Percentiles rank a stretch among this genome's conserved stretches.
These are phyloP conservation scores for Abscondita cerata DNA, from an alignment of 2,888 invertebrate species.

Conservation along the genomic window DNA sequence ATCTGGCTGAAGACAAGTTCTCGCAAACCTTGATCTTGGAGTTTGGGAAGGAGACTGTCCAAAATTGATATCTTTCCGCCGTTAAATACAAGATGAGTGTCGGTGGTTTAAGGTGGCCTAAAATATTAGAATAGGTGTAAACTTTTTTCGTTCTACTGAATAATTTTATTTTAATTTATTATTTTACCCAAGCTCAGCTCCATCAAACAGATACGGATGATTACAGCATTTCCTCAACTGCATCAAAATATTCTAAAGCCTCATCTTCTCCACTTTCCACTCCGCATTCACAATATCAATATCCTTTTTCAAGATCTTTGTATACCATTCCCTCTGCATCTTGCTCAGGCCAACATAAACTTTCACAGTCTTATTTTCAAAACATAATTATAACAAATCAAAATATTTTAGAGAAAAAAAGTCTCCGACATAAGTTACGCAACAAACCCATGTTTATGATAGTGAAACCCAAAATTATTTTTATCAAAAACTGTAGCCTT, in stretches of 20 bases:
- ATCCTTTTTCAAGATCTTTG: neutral
- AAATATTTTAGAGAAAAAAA: too few relatives aligned
- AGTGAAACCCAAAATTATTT: too few relatives aligned
- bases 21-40: neutral
- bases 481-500: too few relatives aligned
- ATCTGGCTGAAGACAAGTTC: constrained; percentile 7
- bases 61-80: constrained; percentile 3
- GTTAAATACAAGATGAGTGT: neutral
- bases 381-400: too few relatives aligned
- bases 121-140: too few relatives aligned
- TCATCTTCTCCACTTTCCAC: neutral
- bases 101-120: neutral
- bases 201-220: neutral
- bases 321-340: constrained; percentile 5
- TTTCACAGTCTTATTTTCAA: too few relatives aligned
- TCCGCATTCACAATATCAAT: neutral
- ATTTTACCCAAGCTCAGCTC: neutral
- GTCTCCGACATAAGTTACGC: too few relatives aligned
- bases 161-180: too few relatives aligned
- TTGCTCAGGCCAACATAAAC: neutral
- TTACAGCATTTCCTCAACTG: constrained; percentile 6
- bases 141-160: too few relatives aligned
- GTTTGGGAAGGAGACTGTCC: constrained; percentile 3
- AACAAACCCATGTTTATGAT: too few relatives aligned
- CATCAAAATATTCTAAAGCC: constrained; percentile 1